Conservation (phyloP, 2,888 invertebrate species). For the Aquatica leii region DNA sequence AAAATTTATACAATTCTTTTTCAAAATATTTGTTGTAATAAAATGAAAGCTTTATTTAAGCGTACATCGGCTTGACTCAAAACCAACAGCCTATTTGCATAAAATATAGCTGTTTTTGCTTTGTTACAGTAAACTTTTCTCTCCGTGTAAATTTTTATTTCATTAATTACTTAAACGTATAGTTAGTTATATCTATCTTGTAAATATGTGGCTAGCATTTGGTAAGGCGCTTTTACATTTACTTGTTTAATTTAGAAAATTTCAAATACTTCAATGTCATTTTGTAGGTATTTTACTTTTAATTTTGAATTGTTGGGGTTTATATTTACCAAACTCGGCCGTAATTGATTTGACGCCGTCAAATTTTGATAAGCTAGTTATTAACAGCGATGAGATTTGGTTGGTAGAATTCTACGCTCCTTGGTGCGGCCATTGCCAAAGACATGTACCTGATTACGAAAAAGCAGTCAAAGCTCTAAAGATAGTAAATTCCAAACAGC, state of each 20-base stretch:
- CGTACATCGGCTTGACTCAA: too few species aligned
- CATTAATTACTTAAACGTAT: too few species aligned
- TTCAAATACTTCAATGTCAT: too few species aligned
- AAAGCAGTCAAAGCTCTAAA: constrained; percentile 93
- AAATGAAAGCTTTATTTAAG: too few species aligned
- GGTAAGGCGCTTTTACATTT: background rate
- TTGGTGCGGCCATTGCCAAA: constrained; percentile 95
- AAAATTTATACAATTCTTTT: too few species aligned
- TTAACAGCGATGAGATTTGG: constrained; percentile 88
- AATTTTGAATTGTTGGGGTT: constrained; percentile 57
- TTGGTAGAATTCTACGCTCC: constrained; percentile 96
- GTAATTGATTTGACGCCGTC: constrained; percentile 85
- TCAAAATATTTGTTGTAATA: too few species aligned
- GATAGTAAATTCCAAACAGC: constrained; percentile 76
- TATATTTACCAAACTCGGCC: constrained; percentile 76
- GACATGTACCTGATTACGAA: constrained; percentile 89
- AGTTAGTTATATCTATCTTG: constrained; percentile 3
- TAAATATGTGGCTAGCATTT: constrained; percentile 1
- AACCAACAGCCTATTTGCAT: too few species aligned
- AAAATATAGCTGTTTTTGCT: too few species aligned
- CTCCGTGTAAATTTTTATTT: too few species aligned
- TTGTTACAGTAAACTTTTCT: too few species aligned
- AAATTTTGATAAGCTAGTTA: constrained; percentile 87
- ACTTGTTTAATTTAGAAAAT: too few species aligned
- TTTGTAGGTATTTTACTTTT: constrained; percentile 41